Conservation (phyloP, 2,888 invertebrate species). For the Folsomia manolachei region DNA sequence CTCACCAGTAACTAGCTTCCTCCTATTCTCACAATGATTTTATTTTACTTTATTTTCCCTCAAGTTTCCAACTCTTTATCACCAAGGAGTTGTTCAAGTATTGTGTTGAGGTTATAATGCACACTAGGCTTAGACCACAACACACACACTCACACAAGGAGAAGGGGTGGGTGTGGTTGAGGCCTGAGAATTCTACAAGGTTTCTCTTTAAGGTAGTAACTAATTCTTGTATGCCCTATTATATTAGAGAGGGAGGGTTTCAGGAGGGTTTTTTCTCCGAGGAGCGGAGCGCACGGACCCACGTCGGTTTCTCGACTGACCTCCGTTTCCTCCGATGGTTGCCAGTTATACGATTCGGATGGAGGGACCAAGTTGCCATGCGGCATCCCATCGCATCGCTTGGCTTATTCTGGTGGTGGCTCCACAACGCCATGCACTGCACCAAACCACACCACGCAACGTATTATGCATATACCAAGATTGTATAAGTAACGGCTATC, state of each 20-base stretch:
- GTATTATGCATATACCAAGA: too few relatives aligned
- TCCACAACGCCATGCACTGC: not conserved
- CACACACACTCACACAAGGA: too few relatives aligned
- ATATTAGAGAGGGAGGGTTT: too few relatives aligned
- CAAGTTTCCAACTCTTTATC: too few relatives aligned
- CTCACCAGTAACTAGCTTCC: not conserved
- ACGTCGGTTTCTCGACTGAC: slow-evolving; percentile 2
- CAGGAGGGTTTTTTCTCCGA: too few relatives aligned
- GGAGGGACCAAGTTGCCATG: slow-evolving; percentile 4
- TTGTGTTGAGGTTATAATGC: too few relatives aligned
- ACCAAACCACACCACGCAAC: too few relatives aligned
- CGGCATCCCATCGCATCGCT: not conserved
- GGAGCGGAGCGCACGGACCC: not conserved
- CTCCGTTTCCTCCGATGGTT: not conserved
- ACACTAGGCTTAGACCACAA: too few relatives aligned
- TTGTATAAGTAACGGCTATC: too few relatives aligned
- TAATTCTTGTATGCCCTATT: not conserved
- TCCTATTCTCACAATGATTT: too few relatives aligned
- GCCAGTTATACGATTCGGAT: not conserved
- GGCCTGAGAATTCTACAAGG: not conserved
- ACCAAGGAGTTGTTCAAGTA: too few relatives aligned
- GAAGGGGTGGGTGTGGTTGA: not conserved
- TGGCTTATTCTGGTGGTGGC: not conserved
- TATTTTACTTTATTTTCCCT: too few relatives aligned
- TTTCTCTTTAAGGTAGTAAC: not conserved